These are phyloP conservation scores for Mixornis gularis DNA, from an alignment of 2,113 vertebrate genomes.

Conservation along the genomic window DNA sequence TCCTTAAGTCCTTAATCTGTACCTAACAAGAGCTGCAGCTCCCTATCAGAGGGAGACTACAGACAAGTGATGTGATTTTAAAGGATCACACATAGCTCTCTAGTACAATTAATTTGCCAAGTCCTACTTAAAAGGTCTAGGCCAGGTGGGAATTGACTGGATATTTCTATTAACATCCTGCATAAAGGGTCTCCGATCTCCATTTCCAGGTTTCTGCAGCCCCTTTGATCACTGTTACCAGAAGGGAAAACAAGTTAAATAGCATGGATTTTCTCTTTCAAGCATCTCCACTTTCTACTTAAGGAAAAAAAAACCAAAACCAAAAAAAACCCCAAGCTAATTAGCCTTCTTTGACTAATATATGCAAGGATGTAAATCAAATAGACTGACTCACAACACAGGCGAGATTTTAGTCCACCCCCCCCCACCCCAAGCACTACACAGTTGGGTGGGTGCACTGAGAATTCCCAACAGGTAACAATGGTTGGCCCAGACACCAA, in stretches of 20 bases:
- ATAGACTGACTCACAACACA: not conserved
- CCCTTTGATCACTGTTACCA: conserved; percentile 31
- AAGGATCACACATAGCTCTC: not conserved
- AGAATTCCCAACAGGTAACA: not conserved
- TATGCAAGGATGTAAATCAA: not conserved
- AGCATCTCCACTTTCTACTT: not conserved
- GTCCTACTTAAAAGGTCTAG: conserved; percentile 39
- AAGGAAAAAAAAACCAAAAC: not conserved
- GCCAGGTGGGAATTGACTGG: conserved; percentile 34
- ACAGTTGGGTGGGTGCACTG: not conserved
- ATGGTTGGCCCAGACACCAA: not conserved
- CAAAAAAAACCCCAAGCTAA: too few species aligned
- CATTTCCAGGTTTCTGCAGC: conserved; percentile 15
- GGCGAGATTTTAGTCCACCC: not conserved
- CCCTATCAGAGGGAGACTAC: not conserved
- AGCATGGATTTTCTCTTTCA: conserved; percentile 24
- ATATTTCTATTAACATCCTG: conserved; percentile 20
- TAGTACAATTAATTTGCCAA: conserved; percentile 29
- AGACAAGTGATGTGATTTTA: not conserved
- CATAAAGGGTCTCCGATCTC: conserved; percentile 41
- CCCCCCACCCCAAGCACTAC: not conserved
- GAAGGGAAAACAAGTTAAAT: conserved; percentile 15
- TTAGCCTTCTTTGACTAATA: not conserved
- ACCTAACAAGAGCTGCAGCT: not conserved
- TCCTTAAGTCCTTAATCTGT: not conserved